Conservation (phyloP, 92 coral and sea anemone species). For the Diadumene lineata region DNA sequence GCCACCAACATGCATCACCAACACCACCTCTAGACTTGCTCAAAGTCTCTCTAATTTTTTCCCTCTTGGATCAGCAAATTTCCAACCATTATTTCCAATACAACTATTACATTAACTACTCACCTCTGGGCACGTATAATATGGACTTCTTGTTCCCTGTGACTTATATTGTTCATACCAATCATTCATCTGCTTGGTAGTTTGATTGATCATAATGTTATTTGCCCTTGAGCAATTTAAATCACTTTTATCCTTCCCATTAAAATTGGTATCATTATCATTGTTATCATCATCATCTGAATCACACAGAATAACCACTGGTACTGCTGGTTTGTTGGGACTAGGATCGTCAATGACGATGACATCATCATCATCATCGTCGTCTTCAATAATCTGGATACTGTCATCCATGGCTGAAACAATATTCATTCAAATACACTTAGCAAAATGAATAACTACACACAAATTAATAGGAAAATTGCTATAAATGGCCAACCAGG, state of each 20-base stretch:
- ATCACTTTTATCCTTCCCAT: not conserved
- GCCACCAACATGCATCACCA: not conserved
- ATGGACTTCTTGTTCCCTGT: not conserved
- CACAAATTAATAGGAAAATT: no score
- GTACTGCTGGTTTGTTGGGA: constrained; percentile 15
- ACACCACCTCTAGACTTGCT: not conserved
- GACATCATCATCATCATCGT: constrained; percentile 23
- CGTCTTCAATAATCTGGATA: not conserved
- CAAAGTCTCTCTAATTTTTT: no score
- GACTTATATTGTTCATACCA: constrained; percentile 25
- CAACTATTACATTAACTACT: not conserved
- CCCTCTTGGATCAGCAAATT: no score
- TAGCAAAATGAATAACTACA: no score
- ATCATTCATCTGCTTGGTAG: not conserved
- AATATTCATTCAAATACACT: no score
- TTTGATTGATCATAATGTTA: not conserved
- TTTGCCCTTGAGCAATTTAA: not conserved
- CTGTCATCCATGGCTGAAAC: constrained; percentile 4
- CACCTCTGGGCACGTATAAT: constrained; percentile 30
- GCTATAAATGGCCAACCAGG: no score
- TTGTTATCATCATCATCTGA: constrained; percentile 20
- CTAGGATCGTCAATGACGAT: constrained; percentile 15
- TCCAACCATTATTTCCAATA: not conserved
- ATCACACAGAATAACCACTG: constrained; percentile 18
- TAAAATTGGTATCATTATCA: not conserved